phyloP scores from a whole-genome alignment of 2,888 invertebrate species.

The Adelognathus sp. region DNA sequence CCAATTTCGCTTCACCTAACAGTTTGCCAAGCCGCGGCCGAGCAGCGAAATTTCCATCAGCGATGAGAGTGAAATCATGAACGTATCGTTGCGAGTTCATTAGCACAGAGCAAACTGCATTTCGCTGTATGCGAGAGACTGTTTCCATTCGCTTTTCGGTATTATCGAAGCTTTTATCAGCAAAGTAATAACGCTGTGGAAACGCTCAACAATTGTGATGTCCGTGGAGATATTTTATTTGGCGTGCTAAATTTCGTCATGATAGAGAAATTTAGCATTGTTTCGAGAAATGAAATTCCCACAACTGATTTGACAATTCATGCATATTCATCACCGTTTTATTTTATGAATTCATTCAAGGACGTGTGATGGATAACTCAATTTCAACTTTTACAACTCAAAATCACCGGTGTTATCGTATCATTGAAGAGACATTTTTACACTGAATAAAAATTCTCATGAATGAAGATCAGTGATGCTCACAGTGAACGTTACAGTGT shows the following conservation, averaged over 20 bases:
- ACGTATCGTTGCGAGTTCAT: not conserved
- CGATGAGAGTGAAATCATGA: slow-evolving; percentile 22
- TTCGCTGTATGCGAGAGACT: slow-evolving; percentile 2
- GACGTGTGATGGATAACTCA: too few relatives aligned
- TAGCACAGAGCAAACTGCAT: slow-evolving; percentile 21
- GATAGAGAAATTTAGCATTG: too few relatives aligned
- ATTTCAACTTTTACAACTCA: too few relatives aligned
- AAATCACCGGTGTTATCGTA: too few relatives aligned
- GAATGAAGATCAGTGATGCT: too few relatives aligned
- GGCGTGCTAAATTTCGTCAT: not conserved
- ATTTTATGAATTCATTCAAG: too few relatives aligned
- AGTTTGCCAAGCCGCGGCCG: not conserved
- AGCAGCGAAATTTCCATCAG: slow-evolving; percentile 20
- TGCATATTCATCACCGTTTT: too few relatives aligned
- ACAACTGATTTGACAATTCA: too few relatives aligned
- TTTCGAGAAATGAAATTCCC: too few relatives aligned
- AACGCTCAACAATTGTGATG: not conserved
- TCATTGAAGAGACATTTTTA: too few relatives aligned
- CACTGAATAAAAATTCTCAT: too few relatives aligned
- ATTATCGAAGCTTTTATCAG: slow-evolving; percentile 21
- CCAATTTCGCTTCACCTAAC: slow-evolving; percentile 24
- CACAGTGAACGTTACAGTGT: too few relatives aligned
- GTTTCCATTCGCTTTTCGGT: slow-evolving; percentile 31
- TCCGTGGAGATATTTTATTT: not conserved
- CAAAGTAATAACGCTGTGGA: slow-evolving; percentile 5